Evolutionary conservation across 2,888 invertebrate genomes (phyloP).

Genomic region (Chymomyza procnemis): DNA sequence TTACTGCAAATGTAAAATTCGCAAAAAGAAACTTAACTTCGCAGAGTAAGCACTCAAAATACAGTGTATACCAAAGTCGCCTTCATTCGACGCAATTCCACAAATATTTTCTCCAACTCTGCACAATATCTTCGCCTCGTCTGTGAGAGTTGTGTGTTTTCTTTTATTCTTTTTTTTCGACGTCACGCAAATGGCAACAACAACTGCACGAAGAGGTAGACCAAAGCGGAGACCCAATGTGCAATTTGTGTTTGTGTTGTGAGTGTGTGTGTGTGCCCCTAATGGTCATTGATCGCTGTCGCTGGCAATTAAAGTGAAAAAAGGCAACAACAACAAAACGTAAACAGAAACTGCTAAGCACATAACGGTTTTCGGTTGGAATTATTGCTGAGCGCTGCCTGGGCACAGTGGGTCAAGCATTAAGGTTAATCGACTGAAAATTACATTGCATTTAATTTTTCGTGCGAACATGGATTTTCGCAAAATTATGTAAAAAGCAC

Average conservation of each 20-base stretch:
- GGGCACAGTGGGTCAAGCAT: neutral
- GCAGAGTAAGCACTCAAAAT: no score
- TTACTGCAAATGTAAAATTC: no score
- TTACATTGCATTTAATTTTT: no score
- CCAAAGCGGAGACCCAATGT: neutral
- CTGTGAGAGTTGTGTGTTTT: neutral
- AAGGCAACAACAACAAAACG: conserved; percentile 28
- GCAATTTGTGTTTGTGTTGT: neutral
- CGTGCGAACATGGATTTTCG: no score
- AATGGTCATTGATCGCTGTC: conserved; percentile 60
- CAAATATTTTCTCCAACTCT: neutral
- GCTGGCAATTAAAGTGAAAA: conserved; percentile 25
- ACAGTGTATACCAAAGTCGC: no score
- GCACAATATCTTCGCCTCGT: neutral
- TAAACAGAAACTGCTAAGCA: conserved; percentile 29
- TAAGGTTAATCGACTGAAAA: neutral
- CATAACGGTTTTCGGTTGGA: neutral
- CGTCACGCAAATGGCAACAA: neutral
- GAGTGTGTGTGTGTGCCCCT: conserved; percentile 4
- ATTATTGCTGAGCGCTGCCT: neutral
- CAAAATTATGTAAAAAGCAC: no score
- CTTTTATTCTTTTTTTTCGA: neutral
- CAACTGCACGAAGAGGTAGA: neutral
- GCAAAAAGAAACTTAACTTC: no score
- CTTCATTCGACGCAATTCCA: no score